Evolutionary conservation across 2,113 vertebrate species (phyloP).

Genomic region (Centrocercus urophasianus): DNA sequence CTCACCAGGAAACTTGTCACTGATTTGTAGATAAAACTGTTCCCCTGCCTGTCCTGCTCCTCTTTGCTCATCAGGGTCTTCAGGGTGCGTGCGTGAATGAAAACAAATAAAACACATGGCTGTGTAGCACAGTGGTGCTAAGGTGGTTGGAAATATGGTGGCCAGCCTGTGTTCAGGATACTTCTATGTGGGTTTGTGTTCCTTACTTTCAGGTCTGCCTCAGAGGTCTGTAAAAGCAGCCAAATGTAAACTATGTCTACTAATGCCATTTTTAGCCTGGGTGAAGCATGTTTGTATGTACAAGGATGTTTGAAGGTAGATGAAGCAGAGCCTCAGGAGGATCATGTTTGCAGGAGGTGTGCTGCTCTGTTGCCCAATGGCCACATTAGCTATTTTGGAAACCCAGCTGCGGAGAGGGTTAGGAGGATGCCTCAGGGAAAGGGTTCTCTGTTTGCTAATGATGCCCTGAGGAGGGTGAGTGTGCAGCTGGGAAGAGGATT

Average conservation of each 20-base stretch:
- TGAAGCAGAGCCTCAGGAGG: neutral
- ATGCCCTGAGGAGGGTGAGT: neutral
- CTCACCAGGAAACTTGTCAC: neutral
- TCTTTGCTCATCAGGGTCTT: neutral
- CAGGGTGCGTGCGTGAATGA: neutral
- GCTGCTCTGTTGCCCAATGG: neutral
- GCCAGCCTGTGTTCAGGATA: neutral
- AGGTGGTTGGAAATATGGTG: accelerated
- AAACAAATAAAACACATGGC: too few species aligned
- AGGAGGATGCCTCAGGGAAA: neutral
- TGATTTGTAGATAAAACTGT: neutral
- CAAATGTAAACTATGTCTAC: neutral
- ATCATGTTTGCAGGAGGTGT: neutral
- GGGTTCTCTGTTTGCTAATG: neutral
- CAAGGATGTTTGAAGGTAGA: neutral
- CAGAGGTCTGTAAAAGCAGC: neutral
- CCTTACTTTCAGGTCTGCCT: neutral
- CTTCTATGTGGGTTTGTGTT: neutral
- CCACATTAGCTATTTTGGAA: neutral
- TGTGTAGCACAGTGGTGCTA: neutral
- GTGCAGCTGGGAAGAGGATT: neutral
- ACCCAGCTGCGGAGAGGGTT: neutral
- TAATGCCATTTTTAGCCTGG: neutral
- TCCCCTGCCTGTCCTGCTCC: neutral
- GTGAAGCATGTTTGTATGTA: neutral